These are phyloP conservation scores for Lamellibrachia luymesi DNA, from an alignment of 1,140 invertebrate genomes.

Conservation along the genomic window DNA sequence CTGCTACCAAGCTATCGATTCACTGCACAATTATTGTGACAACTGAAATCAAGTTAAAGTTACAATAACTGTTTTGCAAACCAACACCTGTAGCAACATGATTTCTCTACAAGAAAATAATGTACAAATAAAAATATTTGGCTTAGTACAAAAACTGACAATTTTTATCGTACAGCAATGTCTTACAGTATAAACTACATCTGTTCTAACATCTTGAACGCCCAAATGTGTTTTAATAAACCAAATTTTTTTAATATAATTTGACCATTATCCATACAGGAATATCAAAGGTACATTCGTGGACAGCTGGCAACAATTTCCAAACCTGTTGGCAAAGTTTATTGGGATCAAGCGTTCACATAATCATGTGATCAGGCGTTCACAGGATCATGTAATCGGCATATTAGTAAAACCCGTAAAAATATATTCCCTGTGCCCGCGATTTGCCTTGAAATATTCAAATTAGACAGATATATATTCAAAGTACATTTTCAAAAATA, in stretches of 20 bases:
- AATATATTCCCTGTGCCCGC: not conserved
- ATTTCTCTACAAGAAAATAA: slow-evolving; percentile 1
- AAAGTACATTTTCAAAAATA: not conserved
- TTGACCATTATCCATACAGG: not conserved
- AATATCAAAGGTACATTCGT: not conserved
- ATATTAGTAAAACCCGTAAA: not conserved
- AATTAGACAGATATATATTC: not conserved
- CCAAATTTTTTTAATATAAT: not conserved
- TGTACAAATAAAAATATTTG: not conserved
- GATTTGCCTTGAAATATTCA: not conserved
- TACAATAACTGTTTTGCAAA: not conserved
- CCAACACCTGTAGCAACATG: not conserved
- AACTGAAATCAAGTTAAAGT: not conserved
- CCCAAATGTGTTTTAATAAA: not conserved
- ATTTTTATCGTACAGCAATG: not conserved
- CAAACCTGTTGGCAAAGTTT: not conserved
- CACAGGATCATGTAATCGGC: not conserved
- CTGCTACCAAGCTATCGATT: not conserved
- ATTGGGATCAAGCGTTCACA: not conserved
- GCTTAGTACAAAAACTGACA: not conserved
- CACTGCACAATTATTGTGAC: not conserved
- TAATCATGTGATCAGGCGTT: not conserved
- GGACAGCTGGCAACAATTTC: not conserved
- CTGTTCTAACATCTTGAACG: not conserved
- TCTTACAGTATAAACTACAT: not conserved